Evolutionary conservation across 1,140 invertebrate genomes (phyloP), one percentile per base, ranked within the genome.

Genomic region (Drosophila subobscura): DNA sequence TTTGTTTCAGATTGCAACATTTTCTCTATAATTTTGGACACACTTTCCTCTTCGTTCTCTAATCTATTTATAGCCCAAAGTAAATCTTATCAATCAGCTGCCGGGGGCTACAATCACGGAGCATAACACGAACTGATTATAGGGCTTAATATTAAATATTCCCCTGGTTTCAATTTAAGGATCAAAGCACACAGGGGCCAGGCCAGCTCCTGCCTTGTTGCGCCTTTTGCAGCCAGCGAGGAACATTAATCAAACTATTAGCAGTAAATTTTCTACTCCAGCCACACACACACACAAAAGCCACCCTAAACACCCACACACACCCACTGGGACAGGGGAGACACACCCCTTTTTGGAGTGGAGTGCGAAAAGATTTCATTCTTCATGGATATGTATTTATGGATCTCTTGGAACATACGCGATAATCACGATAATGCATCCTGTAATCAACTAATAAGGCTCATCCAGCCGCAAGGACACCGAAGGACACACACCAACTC

Each of bases 381-480:
- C 20, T 40, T 25, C 52, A 27, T 22, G 55, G 40, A 27, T 42
- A 66, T 77, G 55, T 77, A 86, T 86, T 78, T 79, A 86, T 88
- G 83, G 54, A 72, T 72, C 71, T 68, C 47, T 67, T 55, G 58
- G 65, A 72, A 72, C 77, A 78, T 86, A 78, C 75, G 75, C 72
- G 79, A 91, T 91, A 90, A 91, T 91, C 90, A 91, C 79, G 90
- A 91, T 91, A 91, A 91, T 91, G 90, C 79, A 89, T 90, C 81
- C 84, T 91, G 90, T 91, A 91, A 91, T 91, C 90, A 91, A 91
- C 90, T 91, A 91, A 91, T 91, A 91, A 90, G 81, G 89, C 84
- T 84, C 89, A 81, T 90, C 73, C 78, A 79, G 65, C 75, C 66
- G 51, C 78, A 75, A 78, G 63, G 57, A 74, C 81, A 78, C 56